These are phyloP conservation scores for Andrena fulva DNA, from an alignment of 2,888 invertebrate species.

Conservation along the genomic window DNA sequence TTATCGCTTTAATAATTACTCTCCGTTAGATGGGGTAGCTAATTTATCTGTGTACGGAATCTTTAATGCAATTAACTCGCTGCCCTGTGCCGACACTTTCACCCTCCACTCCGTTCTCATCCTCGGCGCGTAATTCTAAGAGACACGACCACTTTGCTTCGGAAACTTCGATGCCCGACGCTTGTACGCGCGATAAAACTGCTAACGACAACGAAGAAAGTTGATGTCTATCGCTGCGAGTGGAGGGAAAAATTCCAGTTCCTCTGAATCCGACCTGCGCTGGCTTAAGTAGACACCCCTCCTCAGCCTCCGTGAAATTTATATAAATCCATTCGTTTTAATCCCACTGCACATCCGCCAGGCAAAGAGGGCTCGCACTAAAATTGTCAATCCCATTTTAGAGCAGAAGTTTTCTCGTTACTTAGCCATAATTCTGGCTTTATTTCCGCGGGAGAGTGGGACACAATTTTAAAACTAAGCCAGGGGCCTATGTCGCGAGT, in stretches of 20 bases:
- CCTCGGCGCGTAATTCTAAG: background rate
- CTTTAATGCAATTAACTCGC: constrained; percentile 17
- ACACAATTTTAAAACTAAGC: constrained; percentile 27
- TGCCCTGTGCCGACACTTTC: background rate
- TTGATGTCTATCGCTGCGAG: background rate
- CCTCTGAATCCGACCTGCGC: background rate
- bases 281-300: background rate
- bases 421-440: constrained; percentile 15
- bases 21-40: background rate
- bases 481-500: background rate
- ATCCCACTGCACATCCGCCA: background rate
- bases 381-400: constrained; percentile 32
- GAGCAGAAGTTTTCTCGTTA: constrained; percentile 42
- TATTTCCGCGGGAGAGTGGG: constrained; percentile 8
- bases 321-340: constrained; percentile 16
- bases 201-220: no score
- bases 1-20: constrained; percentile 47
- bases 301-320: background rate
- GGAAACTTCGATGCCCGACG: background rate
- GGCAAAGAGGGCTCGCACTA: background rate
- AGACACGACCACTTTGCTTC: background rate
- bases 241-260: background rate
- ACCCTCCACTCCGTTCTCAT: no score
- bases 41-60: constrained; percentile 45
- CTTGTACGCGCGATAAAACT: background rate